Conservation (phyloP, 2,888 invertebrate genomes). For the Elmis aenea region DNA sequence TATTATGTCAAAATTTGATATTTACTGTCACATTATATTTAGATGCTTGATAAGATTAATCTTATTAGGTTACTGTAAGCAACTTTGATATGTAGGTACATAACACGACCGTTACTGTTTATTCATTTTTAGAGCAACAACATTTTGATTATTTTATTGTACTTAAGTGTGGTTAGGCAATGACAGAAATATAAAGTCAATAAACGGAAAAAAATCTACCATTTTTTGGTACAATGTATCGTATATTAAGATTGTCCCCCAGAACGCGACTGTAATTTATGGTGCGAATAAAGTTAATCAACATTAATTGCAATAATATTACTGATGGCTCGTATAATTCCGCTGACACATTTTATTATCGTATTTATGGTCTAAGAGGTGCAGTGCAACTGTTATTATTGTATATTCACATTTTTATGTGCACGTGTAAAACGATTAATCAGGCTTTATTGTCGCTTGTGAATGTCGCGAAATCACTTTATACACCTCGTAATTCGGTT, state of each 20-base stretch:
- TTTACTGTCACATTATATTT: no score
- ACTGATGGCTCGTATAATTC: constrained; percentile 13
- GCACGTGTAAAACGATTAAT: constrained; percentile 5
- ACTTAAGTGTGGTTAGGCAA: no score
- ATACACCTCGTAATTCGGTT: constrained; percentile 4
- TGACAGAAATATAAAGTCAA: no score
- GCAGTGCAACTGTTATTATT: constrained; percentile 7
- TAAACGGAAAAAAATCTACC: neutral
- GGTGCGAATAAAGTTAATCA: constrained; percentile 23
- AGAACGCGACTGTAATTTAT: constrained; percentile 27
- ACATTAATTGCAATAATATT: constrained; percentile 20
- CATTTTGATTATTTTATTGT: no score
- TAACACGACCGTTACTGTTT: no score
- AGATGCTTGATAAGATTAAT: no score
- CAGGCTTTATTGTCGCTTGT: constrained; percentile 2
- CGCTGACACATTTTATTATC: constrained; percentile 16
- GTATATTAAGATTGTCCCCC: constrained; percentile 1
- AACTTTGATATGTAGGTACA: no score
- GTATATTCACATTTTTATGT: constrained; percentile 5
- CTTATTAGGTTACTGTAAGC: no score
- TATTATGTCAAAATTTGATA: no score
- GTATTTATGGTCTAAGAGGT: constrained; percentile 12
- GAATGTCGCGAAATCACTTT: constrained; percentile 2
- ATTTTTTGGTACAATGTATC: neutral
- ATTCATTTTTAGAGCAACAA: no score